phyloP scores from a whole-genome alignment of 2,113 vertebrate genomes.

The Anarrhichthys ocellatus region DNA sequence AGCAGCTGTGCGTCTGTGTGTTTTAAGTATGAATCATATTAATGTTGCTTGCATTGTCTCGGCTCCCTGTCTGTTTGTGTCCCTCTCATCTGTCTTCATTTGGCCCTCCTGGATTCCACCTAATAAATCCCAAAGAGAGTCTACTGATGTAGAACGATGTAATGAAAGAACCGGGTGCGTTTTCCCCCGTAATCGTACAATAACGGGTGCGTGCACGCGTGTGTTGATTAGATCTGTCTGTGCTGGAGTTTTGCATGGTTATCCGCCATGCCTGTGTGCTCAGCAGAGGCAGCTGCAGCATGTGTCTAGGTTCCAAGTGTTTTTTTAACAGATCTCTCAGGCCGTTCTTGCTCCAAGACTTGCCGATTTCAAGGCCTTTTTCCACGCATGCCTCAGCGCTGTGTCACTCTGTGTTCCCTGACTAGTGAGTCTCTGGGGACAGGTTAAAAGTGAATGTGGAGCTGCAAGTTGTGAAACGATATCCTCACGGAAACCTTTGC shows the following conservation, averaged over 20 bases:
- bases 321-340: conserved; percentile 44
- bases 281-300: conserved; percentile 68
- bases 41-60: conserved; percentile 15
- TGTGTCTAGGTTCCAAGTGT: conserved; percentile 23
- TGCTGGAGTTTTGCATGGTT: not conserved
- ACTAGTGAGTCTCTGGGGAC: conserved; percentile 30
- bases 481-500: conserved; percentile 22
- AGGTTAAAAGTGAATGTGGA: conserved; percentile 21
- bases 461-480: conserved; percentile 24
- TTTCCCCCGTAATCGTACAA: not conserved
- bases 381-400: conserved; percentile 55
- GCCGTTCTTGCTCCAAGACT: conserved; percentile 28
- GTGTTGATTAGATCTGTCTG: conserved; percentile 49
- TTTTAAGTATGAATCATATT: conserved; percentile 1
- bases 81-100: conserved; percentile 39
- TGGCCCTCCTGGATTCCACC: conserved; percentile 13
- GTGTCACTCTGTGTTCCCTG: conserved; percentile 40
- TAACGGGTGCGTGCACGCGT: conserved; percentile 60
- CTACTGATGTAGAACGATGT: conserved; percentile 10
- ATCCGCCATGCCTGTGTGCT: conserved; percentile 39
- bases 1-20: conserved; percentile 12
- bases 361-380: conserved; percentile 56
- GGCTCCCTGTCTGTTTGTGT: conserved; percentile 18
- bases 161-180: conserved; percentile 1
- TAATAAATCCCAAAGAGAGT: conserved; percentile 40